phyloP scores from a whole-genome alignment of 2,888 invertebrate genomes.

The Cremastobaeus sp. region DNA sequence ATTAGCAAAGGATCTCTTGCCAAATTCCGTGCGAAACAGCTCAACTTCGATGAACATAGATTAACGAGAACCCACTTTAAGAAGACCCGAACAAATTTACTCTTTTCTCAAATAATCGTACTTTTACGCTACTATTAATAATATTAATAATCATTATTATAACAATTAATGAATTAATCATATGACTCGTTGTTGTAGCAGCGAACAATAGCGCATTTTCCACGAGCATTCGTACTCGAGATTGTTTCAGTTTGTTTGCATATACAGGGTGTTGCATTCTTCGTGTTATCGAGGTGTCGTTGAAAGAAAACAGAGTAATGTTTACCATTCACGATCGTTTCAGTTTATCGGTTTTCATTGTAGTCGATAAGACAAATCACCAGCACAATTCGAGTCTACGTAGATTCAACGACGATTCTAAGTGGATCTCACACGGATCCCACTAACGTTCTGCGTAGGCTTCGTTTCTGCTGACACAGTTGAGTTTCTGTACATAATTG shows the following conservation, averaged over 20 bases:
- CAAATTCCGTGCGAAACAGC: conserved; percentile 71
- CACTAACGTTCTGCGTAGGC: too few species aligned
- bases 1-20: conserved; percentile 70
- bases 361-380: background rate
- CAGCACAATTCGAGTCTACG: too few species aligned
- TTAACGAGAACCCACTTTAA: conserved; percentile 39
- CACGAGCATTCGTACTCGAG: conserved; percentile 42
- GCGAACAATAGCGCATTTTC: conserved; percentile 57
- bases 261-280: conserved; percentile 29
- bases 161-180: conserved; percentile 55
- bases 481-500: conserved; percentile 36
- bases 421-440: too few species aligned
- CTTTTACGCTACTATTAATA: conserved; percentile 66
- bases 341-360: too few species aligned
- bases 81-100: conserved; percentile 56
- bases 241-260: conserved; percentile 14
- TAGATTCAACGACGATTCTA: too few species aligned
- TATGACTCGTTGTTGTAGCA: conserved; percentile 59
- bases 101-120: conserved; percentile 71
- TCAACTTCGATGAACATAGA: conserved; percentile 65
- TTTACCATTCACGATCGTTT: too few species aligned
- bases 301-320: background rate
- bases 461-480: too few species aligned
- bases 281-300: background rate
- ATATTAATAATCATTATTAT: conserved; percentile 59